Base-by-base conservation (phyloP, 2,797 vertebrate genomes). In the Clarias fuscus region DNA sequence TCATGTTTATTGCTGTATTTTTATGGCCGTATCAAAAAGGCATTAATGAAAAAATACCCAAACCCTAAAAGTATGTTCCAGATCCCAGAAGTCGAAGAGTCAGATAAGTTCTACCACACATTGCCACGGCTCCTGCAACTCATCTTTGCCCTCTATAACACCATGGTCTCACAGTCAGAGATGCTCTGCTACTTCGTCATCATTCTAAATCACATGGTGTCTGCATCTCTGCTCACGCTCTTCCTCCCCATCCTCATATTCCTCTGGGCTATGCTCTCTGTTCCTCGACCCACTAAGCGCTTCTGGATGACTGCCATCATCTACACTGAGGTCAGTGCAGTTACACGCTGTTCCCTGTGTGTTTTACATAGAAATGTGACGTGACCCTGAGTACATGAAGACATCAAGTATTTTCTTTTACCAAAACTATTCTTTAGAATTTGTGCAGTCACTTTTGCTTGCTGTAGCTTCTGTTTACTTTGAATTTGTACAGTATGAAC, bases 301-400 rank as follows among this genome's bases (percentile, higher is more conserved):
- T 96, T 96, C 89, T 94, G 95, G 95, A 95, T 95, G 95, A 94
- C 94, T 0, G 95, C 94, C 0, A 96, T 96, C 24, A 94, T 96
- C 87, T 95, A 97, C 94, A 96, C 94, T 2, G 96, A 97, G 94
- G 96, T 96, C 70, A 5, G 86, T 33, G 30, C 17, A 40, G 37
- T 43, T 59, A 72, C 6, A 24, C 78, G 17, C 20, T 13, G 8
- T 67, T 62, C 18, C 33, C 18, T 33, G 37, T 65, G 24, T n/a
- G 7, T 27, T 62, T 83, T 83, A 59, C 40, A 13, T 24, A 18
- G 24, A 40, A 71, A 59, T 33, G 1, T 80, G 14, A 14, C 43
- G 15, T 43, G 33, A 24, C 10, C 18, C 65, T 56, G 65, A 82
- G 20, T 56, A 27, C 20, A 58, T 18, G 17, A 81, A 82, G 22